A percentile compares a stretch with the other conserved stretches of the same genome.
Evolutionary conservation across 2,113 vertebrate species (phyloP).

Genomic region (Chloropsis hardwickii): DNA sequence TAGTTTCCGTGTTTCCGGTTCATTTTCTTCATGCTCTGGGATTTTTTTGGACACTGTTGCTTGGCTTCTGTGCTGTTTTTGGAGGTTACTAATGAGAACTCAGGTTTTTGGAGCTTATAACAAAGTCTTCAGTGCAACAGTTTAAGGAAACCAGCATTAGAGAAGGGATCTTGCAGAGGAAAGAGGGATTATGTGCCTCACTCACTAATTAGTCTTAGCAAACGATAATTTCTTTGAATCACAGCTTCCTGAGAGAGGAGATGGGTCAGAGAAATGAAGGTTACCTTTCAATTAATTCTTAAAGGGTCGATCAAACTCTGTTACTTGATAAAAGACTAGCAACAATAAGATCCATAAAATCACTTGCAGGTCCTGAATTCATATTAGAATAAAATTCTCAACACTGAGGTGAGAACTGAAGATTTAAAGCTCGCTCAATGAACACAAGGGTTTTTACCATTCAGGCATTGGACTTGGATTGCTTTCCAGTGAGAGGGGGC

Average conservation of each 20-base stretch:
- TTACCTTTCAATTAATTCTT: neutral
- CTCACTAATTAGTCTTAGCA: constrained; percentile 27
- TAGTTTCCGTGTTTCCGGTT: neutral
- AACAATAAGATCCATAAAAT: neutral
- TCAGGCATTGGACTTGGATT: neutral
- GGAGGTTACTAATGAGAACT: constrained; percentile 28
- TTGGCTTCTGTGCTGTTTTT: neutral
- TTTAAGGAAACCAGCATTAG: neutral
- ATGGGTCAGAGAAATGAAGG: neutral
- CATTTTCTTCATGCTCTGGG: neutral
- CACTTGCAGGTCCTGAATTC: neutral
- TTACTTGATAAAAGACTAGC: neutral
- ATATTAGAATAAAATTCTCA: neutral
- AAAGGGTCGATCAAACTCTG: neutral
- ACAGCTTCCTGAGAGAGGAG: neutral
- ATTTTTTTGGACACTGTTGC: neutral
- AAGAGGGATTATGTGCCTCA: neutral
- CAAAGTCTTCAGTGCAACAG: neutral
- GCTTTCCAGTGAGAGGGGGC: neutral
- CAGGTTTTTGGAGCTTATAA: neutral
- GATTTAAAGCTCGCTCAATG: neutral
- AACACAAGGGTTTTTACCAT: neutral
- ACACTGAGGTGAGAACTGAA: neutral
- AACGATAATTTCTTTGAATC: neutral
- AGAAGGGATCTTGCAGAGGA: neutral